Evolutionary conservation across 2,113 vertebrate species (phyloP), one percentile per base, ranked within the genome.

Genomic region (Ptychochromis oligacanthus): DNA sequence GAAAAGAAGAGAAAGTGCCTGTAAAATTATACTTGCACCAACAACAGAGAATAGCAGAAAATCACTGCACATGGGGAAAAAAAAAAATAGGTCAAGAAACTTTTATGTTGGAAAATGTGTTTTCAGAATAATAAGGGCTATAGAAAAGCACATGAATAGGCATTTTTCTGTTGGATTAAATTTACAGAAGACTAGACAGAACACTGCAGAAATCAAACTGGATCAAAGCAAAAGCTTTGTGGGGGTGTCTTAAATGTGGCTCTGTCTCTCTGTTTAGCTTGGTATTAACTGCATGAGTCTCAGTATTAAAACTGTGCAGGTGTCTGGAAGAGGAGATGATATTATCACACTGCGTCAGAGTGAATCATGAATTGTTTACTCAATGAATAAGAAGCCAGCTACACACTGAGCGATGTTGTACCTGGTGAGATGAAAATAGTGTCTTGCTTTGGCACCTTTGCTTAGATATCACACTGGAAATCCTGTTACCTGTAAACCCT

Each of bases 351-450:
- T 43, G 60, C 5, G 20, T 91, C 77, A 31, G 22, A 67, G 65
- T 62, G 79, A 90, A 84, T 89, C 80, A 87, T 72, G 65, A 82
- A 67, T 87, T 91, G 88, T 93, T 92, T 91, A 77, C 79, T 40
- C 82, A 82, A 70, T 89, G 70, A 77, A 84, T 77, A 86, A 88
- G 79, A 77, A 81, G 26, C 28, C n/a, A 56, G 40, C 76, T 14
- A 49, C 83, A 77, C 72, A 31, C 79, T 70, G 84, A 59, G 77
- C 26, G 77, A 83, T 84, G 87, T 49, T 43, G 43, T 72, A 43
- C 40, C 49, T 49, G 72, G 72, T 2, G 17, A 80, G 81, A 87
- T 86, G 82, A 82, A 87, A 82, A 88, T 31, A 84, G 77, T 55
- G 28, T 49, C 64, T 72, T 40, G 28, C 46, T 18, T 56, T 80